These are phyloP conservation scores for Neoscelio sp. DNA, from an alignment of 2,888 invertebrate genomes.

Conservation along the genomic window DNA sequence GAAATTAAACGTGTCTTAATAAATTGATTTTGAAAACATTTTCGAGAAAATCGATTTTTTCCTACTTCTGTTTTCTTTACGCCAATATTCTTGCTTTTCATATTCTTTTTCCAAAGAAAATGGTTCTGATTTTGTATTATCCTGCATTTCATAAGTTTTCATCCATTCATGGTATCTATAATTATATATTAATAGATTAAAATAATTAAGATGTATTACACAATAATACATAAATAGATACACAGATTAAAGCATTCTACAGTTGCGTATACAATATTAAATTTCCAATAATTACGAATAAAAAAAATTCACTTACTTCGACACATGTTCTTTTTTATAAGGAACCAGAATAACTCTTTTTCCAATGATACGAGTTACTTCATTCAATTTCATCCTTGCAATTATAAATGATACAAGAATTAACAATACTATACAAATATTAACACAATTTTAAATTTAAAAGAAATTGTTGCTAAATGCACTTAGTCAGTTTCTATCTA, in stretches of 20 bases:
- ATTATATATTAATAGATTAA: constrained; percentile 64
- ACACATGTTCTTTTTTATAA: constrained; percentile 92
- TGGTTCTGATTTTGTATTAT: constrained; percentile 95
- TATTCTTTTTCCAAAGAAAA: constrained; percentile 94
- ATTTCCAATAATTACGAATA: constrained; percentile 75
- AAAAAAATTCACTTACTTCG: constrained; percentile 85
- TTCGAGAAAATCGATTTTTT: constrained; percentile 10
- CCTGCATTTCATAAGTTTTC: constrained; percentile 92
- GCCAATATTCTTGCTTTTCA: constrained; percentile 96
- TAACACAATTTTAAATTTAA: no score
- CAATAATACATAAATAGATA: no score
- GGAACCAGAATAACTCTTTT: constrained; percentile 91
- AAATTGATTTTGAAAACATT: constrained; percentile 3
- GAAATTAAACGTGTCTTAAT: background rate
- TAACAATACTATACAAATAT: no score
- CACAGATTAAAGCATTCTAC: no score
- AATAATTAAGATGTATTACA: no score
- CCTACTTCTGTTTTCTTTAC: constrained; percentile 93
- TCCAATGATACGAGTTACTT: constrained; percentile 86
- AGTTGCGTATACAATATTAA: no score
- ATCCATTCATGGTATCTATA: constrained; percentile 97
- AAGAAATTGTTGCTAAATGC: no score
- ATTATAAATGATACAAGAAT: no score
- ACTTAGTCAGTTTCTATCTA: no score
- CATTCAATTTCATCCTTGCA: constrained; percentile 88